Base-by-base conservation (phyloP, 92 coral and sea anemone genomes). In the Zoanthus solanderi region DNA sequence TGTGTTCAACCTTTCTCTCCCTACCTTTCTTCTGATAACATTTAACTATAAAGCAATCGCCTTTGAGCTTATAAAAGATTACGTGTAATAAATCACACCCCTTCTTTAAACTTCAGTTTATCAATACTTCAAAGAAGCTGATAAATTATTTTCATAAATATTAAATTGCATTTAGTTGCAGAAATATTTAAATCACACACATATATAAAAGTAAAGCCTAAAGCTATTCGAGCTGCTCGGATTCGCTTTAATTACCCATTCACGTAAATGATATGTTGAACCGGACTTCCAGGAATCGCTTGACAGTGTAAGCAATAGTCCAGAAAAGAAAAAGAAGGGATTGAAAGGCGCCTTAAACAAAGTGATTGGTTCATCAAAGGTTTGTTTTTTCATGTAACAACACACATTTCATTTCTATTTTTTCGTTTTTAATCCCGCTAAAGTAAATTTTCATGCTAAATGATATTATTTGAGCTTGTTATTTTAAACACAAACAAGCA, bases 291-390 rank as follows among this genome's bases (percentile, higher is more conserved):
- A 94, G 96, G 96, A 93, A 78, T 94, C 98, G 60, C 94, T 95
- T 57, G 95, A 95, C 93, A 91, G 93, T 76, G 88, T 91, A 88
- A 92, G 88, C 91, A 88, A 72, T 88, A 92, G 93, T 63, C 96
- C 96, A 12, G 96, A 94, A 85, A 95, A 95, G 98, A 95, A 95
- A 92, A 95, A 94, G 95, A 95, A 95, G 67, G 97, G 97, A 47
- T 47, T 94, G 57, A 95, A 95, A 74, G 98, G 95, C 83, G 96
- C 97, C 1, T 89, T 95, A 52, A 89, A 88, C 91, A 94, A 91
- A 89, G 95, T 93, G 72, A 91, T 85, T 80, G 89, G 88, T 76
- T 89, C 91, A 82, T 92, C 94, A 29, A 95, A 95, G 98, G 98
- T 95, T 95, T 91, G 98, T 95, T 50, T 50, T 7, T 50, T 37